A percentile compares a stretch with the other conserved stretches of the same genome.
These are phyloP conservation scores for Hylaea fasciaria DNA, from an alignment of 2,888 invertebrate genomes.

Conservation along the genomic window DNA sequence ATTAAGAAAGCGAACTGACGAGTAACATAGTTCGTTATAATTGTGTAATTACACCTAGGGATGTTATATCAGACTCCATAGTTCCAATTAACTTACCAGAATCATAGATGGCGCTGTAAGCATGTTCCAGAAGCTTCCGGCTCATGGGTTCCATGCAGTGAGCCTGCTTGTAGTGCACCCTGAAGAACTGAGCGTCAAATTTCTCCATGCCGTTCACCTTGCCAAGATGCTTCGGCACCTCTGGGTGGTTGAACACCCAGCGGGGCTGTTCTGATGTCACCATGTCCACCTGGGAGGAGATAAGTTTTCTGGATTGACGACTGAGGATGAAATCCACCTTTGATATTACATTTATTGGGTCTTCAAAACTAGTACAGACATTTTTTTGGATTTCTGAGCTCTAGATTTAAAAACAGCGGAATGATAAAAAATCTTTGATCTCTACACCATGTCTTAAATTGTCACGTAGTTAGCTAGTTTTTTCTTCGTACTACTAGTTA, in stretches of 20 bases:
- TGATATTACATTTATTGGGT: too few species aligned
- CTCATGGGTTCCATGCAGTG: constrained; percentile 88
- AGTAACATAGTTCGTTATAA: too few species aligned
- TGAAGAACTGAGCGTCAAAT: constrained; percentile 88
- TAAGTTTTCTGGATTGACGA: not conserved
- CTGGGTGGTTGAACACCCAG: constrained; percentile 80
- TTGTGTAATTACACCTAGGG: too few species aligned
- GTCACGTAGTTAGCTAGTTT: too few species aligned
- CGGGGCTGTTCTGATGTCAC: constrained; percentile 85
- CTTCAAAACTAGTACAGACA: too few species aligned
- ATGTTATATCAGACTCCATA: too few species aligned
- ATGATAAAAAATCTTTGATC: not conserved
- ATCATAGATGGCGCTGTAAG: constrained; percentile 89
- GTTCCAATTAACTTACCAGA: constrained; percentile 64
- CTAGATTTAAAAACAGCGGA: too few species aligned
- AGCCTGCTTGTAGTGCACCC: constrained; percentile 87
- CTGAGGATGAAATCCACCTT: too few species aligned
- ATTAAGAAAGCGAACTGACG: too few species aligned
- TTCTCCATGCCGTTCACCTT: constrained; percentile 85
- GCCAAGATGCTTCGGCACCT: constrained; percentile 87
- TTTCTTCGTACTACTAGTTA: too few species aligned
- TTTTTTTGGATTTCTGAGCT: too few species aligned
- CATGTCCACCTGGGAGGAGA: constrained; percentile 86
- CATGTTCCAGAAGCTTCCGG: constrained; percentile 87
- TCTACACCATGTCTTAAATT: too few species aligned